Evolutionary conservation across 1,140 invertebrate species (phyloP), one percentile per base, ranked within the genome.

Genomic region (Dendroctonus ponderosae): DNA sequence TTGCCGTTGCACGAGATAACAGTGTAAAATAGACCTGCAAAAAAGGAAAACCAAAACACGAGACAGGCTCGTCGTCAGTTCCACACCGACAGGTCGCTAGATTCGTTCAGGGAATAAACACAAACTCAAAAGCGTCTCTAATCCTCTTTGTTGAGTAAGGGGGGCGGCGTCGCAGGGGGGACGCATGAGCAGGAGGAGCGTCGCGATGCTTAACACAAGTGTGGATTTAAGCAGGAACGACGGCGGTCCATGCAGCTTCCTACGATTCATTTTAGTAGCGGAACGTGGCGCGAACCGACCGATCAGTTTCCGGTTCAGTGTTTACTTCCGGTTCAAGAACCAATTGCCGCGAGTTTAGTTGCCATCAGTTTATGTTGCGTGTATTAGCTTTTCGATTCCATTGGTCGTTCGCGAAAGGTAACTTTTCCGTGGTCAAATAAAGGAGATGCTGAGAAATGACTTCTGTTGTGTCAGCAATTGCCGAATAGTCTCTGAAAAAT

Each of bases 131-230:
- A 61, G 58, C 74, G 70, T 73, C 70, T 74, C 61, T 74, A 76
- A 77, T 75, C 73, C 73, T 62, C 75, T 72, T 76, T 76, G 75
- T 76, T 74, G 74, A 70, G 68, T 51, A 59, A 51, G 56, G 61
- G 61, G 63, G 71, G 71, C 61, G 71, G 49, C 38, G 56, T 39
- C 39, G 54, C 38, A 54, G 59, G 56, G 68, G 73, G 69, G 74
- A 79, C 76, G 76, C 76, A 78, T 78, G 76, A 78, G 76, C 76
- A 77, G 60, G 56, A 77, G 58, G 57, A 69, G 72, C 76, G 74
- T 71, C 77, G 74, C 71, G 77, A 72, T 74, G 77, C 77, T 76
- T 74, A 76, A 76, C 76, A 78, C 76, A 78, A 79, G 77, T 79
- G 77, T 75, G 62, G 75, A 74, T 75, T 77, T 78, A 53, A 53